A percentile compares a stretch with the other conserved stretches of the same genome.
Evolutionary conservation across 2,113 vertebrate genomes (phyloP).

Genomic region (Corythornis vintsioides): DNA sequence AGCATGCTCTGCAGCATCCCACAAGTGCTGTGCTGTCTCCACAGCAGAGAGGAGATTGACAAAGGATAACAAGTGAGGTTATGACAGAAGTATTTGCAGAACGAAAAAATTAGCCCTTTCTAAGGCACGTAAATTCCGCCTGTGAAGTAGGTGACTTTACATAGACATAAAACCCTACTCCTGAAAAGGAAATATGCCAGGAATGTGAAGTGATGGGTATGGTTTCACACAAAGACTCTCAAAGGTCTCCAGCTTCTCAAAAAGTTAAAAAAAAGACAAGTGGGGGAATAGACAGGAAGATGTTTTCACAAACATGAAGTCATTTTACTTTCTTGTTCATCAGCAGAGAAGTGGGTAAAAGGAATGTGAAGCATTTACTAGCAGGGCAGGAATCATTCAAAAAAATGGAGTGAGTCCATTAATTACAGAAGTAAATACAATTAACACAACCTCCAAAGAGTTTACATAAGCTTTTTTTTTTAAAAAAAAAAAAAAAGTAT

Average conservation of each 20-base stretch:
- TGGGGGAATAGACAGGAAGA: neutral
- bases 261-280: neutral
- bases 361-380: constrained; percentile 32
- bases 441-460: constrained; percentile 16
- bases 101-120: neutral
- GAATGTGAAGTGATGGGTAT: neutral
- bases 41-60: neutral
- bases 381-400: neutral
- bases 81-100: neutral
- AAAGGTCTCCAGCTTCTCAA: neutral
- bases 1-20: neutral
- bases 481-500: neutral
- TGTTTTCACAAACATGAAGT: neutral
- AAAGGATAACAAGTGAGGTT: neutral
- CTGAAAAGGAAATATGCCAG: neutral
- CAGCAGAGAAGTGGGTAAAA: neutral
- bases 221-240: constrained; percentile 30
- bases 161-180: neutral
- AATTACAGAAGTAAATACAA: constrained; percentile 20
- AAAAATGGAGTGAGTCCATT: neutral
- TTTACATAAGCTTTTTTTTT: neutral
- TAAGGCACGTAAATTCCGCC: neutral
- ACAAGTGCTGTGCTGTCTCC: neutral
- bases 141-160: neutral
- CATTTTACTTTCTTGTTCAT: neutral